Conservation (phyloP, 2,797 vertebrate genomes). For the Etheostoma perlongum region DNA sequence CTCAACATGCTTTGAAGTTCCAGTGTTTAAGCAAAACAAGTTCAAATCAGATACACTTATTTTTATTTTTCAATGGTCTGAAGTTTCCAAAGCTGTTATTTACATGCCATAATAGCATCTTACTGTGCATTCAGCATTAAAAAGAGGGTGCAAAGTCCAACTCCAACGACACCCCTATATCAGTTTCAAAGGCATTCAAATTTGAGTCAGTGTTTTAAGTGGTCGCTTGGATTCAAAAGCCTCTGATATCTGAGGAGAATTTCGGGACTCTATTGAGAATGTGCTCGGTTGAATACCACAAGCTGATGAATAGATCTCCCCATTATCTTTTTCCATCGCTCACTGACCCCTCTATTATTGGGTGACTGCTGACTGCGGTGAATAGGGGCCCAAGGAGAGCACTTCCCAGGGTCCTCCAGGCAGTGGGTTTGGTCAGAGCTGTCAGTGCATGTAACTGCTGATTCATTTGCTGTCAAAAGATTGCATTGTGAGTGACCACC, state of each 20-base stretch:
- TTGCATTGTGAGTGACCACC: constrained; percentile 79
- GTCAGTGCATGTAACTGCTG: constrained; percentile 86
- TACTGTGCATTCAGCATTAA: constrained; percentile 25
- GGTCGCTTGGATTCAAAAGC: constrained; percentile 69
- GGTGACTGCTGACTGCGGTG: constrained; percentile 81
- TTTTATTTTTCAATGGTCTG: neutral
- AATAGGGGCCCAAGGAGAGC: constrained; percentile 76
- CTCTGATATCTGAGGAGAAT: constrained; percentile 75
- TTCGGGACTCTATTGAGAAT: constrained; percentile 73
- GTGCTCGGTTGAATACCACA: constrained; percentile 69
- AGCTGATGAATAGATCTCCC: constrained; percentile 79
- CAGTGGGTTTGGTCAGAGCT: constrained; percentile 79
- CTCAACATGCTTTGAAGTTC: neutral
- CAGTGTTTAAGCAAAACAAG: neutral
- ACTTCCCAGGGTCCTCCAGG: constrained; percentile 77
- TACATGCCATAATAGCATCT: constrained; percentile 5
- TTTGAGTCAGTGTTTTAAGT: constrained; percentile 75
- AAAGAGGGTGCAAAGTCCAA: constrained; percentile 27
- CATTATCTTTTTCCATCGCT: constrained; percentile 82
- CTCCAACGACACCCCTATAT: constrained; percentile 56
- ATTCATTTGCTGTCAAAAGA: constrained; percentile 87
- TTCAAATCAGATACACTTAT: neutral
- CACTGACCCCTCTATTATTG: constrained; percentile 84
- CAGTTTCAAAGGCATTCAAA: constrained; percentile 76
- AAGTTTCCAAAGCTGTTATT: constrained; percentile 8